phyloP scores from a whole-genome alignment of 2,888 invertebrate genomes.

The Gortyna flavago region DNA sequence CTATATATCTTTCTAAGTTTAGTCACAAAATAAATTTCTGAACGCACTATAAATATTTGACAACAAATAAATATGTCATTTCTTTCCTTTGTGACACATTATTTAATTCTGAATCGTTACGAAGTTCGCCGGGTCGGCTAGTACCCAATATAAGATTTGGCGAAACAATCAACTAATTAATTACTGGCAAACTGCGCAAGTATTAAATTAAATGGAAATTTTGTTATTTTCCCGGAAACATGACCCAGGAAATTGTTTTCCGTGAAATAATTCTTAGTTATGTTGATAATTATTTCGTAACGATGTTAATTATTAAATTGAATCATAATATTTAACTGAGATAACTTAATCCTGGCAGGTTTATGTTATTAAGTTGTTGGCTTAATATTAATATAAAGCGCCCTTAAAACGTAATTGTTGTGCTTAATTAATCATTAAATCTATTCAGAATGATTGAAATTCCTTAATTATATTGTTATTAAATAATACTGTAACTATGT shows the following conservation, averaged over 20 bases:
- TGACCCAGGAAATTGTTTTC: conserved; percentile 14
- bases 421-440: neutral
- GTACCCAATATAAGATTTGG: conserved; percentile 5
- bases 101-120: too few relatives aligned
- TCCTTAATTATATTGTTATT: neutral
- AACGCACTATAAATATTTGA: too few relatives aligned
- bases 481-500: neutral
- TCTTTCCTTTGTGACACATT: too few relatives aligned
- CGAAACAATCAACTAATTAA: conserved; percentile 30
- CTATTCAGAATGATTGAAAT: neutral
- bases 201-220: conserved; percentile 18
- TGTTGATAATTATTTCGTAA: conserved; percentile 10
- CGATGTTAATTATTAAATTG: neutral
- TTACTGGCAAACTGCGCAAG: conserved; percentile 3
- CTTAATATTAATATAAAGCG: neutral
- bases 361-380: neutral
- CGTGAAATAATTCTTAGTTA: conserved; percentile 7
- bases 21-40: too few relatives aligned
- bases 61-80: too few relatives aligned
- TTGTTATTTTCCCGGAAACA: conserved; percentile 15
- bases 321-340: conserved; percentile 2
- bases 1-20: too few relatives aligned
- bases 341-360: neutral
- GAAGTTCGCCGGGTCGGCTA: too few relatives aligned
- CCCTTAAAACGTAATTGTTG: neutral